A percentile compares a stretch with the other conserved stretches of the same genome.
phyloP scores from a whole-genome alignment of 2,888 invertebrate species.

The Leucophenga maculata region DNA sequence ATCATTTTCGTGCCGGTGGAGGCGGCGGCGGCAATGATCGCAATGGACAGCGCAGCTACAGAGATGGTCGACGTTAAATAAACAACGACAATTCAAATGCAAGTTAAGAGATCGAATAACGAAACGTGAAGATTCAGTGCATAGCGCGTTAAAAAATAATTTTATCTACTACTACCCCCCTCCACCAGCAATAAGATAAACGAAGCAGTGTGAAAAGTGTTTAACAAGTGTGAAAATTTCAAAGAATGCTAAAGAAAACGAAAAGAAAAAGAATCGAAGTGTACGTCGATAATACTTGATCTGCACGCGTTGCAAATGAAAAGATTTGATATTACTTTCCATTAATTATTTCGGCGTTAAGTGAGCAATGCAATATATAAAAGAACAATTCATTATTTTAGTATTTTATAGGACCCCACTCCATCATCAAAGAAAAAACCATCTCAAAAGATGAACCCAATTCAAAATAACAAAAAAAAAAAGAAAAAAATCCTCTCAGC shows the following conservation, averaged over 20 bases:
- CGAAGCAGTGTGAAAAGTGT: conserved; percentile 4
- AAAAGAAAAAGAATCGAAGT: background rate
- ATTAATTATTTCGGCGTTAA: conserved; percentile 10
- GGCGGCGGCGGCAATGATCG: conserved; percentile 68
- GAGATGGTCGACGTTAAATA: conserved; percentile 58
- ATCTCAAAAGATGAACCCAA: background rate
- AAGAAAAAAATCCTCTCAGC: background rate
- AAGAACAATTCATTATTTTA: background rate
- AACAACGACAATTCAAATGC: background rate
- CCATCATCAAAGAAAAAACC: background rate
- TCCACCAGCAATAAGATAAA: background rate
- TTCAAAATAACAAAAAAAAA: background rate
- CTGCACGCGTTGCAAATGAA: no score
- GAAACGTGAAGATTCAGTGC: conserved; percentile 19
- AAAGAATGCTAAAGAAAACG: background rate
- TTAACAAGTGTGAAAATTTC: conserved; percentile 7
- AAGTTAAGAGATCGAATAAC: background rate
- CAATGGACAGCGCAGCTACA: conserved; percentile 57
- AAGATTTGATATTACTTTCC: background rate
- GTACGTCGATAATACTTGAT: no score
- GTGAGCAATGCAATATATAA: conserved; percentile 8
- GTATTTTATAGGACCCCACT: background rate
- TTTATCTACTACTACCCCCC: background rate
- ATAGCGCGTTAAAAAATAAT: conserved; percentile 13
- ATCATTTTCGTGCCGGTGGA: conserved; percentile 72